Percentiles rank a stretch among this genome's conserved stretches.
These are phyloP conservation scores for Spizaetus ornatus DNA, from an alignment of 2,113 vertebrate species.

Conservation along the genomic window DNA sequence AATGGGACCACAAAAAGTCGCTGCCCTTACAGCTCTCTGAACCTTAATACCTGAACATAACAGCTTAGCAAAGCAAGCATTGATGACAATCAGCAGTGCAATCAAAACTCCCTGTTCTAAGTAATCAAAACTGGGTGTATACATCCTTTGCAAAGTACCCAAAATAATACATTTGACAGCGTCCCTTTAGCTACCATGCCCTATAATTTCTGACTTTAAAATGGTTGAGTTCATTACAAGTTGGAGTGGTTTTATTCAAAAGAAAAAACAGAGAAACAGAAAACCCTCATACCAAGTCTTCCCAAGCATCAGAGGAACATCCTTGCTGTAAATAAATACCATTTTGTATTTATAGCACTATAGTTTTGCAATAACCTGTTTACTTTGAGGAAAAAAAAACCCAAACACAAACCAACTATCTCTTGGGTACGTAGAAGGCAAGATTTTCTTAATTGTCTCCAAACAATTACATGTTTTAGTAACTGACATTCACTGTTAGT, in stretches of 20 bases:
- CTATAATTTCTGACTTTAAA: neutral
- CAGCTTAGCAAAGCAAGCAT: neutral
- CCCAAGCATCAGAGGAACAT: neutral
- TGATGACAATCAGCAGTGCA: neutral
- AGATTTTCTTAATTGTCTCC: neutral
- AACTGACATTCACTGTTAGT: neutral
- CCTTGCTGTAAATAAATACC: neutral
- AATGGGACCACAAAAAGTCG: neutral
- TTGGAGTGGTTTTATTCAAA: neutral
- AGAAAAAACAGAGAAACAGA: neutral
- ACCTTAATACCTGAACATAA: neutral
- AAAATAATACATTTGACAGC: neutral
- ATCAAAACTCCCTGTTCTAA: neutral
- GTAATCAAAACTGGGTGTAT: neutral
- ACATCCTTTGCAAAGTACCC: neutral
- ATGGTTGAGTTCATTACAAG: neutral
- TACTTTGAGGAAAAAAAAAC: neutral
- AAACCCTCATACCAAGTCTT: neutral
- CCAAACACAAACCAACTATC: no score
- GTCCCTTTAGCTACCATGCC: neutral
- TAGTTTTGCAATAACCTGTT: neutral
- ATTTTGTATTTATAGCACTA: neutral
- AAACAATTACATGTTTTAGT: neutral
- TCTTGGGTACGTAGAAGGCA: neutral
- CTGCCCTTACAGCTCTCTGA: neutral